Evolutionary conservation across 2,888 invertebrate species (phyloP), one percentile per base, ranked within the genome.

Genomic region (Pandemis corylana): DNA sequence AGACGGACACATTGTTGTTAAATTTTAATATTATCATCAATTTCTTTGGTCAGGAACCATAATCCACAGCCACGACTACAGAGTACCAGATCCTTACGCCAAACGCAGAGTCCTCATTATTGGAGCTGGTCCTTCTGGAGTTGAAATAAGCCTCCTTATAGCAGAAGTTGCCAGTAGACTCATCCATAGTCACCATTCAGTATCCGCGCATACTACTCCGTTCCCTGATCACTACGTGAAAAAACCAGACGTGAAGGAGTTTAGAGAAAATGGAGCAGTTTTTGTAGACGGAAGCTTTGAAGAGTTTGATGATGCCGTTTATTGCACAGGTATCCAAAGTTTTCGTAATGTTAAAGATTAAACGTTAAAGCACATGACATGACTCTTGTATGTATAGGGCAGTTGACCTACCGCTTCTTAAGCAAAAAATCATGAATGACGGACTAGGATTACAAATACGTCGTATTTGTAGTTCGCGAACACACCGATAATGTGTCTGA

Each of bases 1-100:
- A 2, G 46, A 46, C 12, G 46, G 12, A 10, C 12, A 46, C 46
- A 10, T 10, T 12, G 12, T 46, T 46, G 4, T 46, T 12, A 46
- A 3, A 46, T 12, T 3, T 12, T 12, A 12, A 46, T 10, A 12
- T n/a, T 51, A 13, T n/a, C 49, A 51, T 20, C 46, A 20, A 46
- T 49, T 46, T 66, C 4, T 75, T 95, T 89, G 10, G 12, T 76
- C 89, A 84, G 97, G 97, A 0, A 87, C 90, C 71, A 89, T 96
- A 68, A 89, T 96, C 10, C 97, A 97, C 87, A 97, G 97, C 80
- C 97, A 97, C 85, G 95, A 96, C 83, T 98, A 97, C 85, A 93
- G 97, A 81, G 92, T 90, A 20, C 96, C 96, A 0, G 95, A 95
- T 0, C 83, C 85, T 0, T 97, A 95, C 85, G 86, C 82, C 44